Evolutionary conservation across 1,140 invertebrate genomes (phyloP).

Genomic region (Leguminivora glycinivorella): DNA sequence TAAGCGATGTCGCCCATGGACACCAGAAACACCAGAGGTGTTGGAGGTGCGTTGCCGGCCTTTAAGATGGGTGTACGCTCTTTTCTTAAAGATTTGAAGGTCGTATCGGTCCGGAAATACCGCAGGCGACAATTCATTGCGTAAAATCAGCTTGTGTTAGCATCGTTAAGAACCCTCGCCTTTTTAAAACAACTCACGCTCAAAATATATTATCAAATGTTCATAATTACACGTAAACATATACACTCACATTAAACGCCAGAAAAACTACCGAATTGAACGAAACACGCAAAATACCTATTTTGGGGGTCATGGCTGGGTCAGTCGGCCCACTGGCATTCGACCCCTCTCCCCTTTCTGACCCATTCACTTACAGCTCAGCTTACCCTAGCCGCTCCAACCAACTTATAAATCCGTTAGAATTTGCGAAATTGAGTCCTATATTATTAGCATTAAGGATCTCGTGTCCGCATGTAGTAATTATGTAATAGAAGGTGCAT

Average conservation of each 20-base stretch:
- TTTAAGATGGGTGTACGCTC: too few species aligned
- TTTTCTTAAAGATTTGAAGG: too few species aligned
- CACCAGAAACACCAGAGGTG: too few species aligned
- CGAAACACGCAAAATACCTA: constrained; percentile 45
- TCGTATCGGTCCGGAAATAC: too few species aligned
- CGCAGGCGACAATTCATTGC: too few species aligned
- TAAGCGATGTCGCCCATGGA: too few species aligned
- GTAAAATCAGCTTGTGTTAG: too few species aligned
- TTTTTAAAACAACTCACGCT: background rate
- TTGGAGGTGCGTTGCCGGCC: too few species aligned
- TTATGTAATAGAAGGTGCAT: constrained; percentile 25
- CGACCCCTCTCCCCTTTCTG: background rate
- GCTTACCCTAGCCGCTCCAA: background rate
- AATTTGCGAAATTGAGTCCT: constrained; percentile 27
- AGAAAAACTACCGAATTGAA: constrained; percentile 26
- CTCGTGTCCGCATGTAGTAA: constrained; percentile 6
- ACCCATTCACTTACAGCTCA: background rate
- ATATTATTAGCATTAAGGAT: constrained; percentile 3
- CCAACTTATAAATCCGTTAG: background rate
- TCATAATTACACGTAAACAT: constrained; percentile 34
- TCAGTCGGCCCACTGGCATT: constrained; percentile 34
- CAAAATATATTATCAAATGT: constrained; percentile 34
- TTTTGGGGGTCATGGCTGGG: constrained; percentile 47
- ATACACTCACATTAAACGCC: constrained; percentile 17
- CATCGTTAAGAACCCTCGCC: background rate